Evolutionary conservation across 2,113 vertebrate genomes (phyloP).

Genomic region (Pyxicephalus adspersus): DNA sequence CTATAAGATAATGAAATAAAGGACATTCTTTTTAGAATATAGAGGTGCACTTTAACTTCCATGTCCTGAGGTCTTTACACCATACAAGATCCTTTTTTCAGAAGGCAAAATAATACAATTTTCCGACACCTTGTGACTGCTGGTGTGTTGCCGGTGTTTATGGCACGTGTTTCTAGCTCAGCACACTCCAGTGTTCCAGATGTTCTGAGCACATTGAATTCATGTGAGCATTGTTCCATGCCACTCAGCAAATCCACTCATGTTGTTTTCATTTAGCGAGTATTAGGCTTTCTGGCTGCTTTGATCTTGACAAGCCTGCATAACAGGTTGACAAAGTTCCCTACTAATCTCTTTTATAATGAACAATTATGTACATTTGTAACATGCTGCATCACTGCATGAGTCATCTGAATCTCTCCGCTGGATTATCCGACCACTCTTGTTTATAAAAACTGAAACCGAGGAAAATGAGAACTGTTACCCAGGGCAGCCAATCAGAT

Average conservation of each 20-base stretch:
- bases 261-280: slow-evolving; percentile 10
- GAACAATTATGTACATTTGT: slow-evolving; percentile 15
- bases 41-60: background rate
- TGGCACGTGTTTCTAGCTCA: background rate
- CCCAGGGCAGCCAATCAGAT: no score
- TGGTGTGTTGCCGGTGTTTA: background rate
- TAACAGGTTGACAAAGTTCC: background rate
- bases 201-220: slow-evolving; percentile 31
- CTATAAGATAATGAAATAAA: no score
- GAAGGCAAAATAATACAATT: background rate
- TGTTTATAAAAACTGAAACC: no score
- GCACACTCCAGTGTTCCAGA: slow-evolving; percentile 21
- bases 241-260: slow-evolving; percentile 11
- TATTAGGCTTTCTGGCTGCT: slow-evolving; percentile 33
- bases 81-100: background rate
- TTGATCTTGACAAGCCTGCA: slow-evolving; percentile 37
- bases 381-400: background rate
- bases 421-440: background rate
- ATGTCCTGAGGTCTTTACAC: background rate
- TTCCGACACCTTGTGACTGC: slow-evolving; percentile 9
- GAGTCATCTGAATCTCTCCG: background rate
- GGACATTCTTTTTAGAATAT: no score
- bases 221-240: slow-evolving; percentile 22
- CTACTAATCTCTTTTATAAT: slow-evolving; percentile 16
- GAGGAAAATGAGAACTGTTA: no score